Percentiles rank a stretch among this genome's conserved stretches.
These are phyloP conservation scores for Apostichopus japonicus DNA, from an alignment of 35 echinoderm and acorn worm species.

Conservation along the genomic window DNA sequence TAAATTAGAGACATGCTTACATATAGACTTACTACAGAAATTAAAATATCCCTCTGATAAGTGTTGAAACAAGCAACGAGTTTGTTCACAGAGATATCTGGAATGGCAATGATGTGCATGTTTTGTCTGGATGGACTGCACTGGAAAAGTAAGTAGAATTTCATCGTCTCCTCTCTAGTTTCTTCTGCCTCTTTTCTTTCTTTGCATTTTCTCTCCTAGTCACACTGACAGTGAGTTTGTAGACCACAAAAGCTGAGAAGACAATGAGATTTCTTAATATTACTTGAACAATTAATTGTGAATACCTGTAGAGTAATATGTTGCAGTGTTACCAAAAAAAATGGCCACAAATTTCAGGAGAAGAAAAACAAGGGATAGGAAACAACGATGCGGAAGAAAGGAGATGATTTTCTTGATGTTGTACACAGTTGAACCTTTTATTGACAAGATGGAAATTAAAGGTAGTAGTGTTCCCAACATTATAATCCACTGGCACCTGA, in stretches of 20 bases:
- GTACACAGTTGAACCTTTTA: no score
- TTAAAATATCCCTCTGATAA: not conserved
- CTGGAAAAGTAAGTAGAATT: not conserved
- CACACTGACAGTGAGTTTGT: conserved; percentile 79
- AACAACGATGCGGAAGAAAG: no score
- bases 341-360: no score
- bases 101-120: not conserved
- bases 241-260: conserved; percentile 75
- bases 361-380: no score
- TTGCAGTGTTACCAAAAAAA: no score
- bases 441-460: no score
- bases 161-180: conserved; percentile 69
- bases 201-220: conserved; percentile 74
- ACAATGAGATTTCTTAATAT: not conserved
- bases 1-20: not conserved
- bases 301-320: no score
- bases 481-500: no score
- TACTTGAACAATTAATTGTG: no score
- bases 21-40: not conserved
- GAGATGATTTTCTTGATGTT: no score
- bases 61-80: not conserved
- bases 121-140: not conserved
- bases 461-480: no score
- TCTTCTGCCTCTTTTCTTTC: conserved; percentile 80
- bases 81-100: not conserved